Base-by-base conservation (phyloP, 1,140 invertebrate species). In the Megalonaias nervosa region DNA sequence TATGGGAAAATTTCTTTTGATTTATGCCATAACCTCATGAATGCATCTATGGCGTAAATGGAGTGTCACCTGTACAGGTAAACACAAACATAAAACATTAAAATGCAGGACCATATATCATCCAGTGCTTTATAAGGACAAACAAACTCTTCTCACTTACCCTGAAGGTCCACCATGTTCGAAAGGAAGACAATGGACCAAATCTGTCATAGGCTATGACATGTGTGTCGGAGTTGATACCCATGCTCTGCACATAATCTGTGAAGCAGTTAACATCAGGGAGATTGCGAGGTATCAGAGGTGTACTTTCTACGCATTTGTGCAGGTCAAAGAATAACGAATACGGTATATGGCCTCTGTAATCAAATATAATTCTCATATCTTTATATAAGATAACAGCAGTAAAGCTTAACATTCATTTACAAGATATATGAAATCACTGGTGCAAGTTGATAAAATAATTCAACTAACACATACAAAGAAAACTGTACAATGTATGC, bases 101-200 rank as follows among this genome's bases (percentile, higher is more conserved):
- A 48, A 56, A 19, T 17, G 67, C 14, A 19, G 57, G 15, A 68
- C 31, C 67, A 68, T 56, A 68, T n/a, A 62, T n/a, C 16, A 11
- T 11, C 58, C 6, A n/a, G 61, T 13, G 61, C 11, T 61, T 31
- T 48, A 61, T 31, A 14, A 9, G 26, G 19, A 1, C 48, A 31
- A 64, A 11, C 64, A 13, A 23, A 5, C 59, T 57, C 19, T n/a
- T 26, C 19, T n/a, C 56, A 59, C 77, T 62, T 80, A 89, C 87
- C 82, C 84, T 83, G 55, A 89, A 87, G 15, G 87, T 31, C 85
- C 85, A 89, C 86, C 86, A 87, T 48, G 84, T 83, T 62, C 84
- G 81, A 19, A 85, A 71, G 11, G 85, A 81, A 14, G 82, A 75
- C 2, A 74, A 21, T n/a, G 72, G 79, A 65, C 82, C 79, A 57